A percentile compares a stretch with the other conserved stretches of the same genome.
Evolutionary conservation across 2,113 vertebrate genomes (phyloP).

Genomic region (Zosterops borbonicus): DNA sequence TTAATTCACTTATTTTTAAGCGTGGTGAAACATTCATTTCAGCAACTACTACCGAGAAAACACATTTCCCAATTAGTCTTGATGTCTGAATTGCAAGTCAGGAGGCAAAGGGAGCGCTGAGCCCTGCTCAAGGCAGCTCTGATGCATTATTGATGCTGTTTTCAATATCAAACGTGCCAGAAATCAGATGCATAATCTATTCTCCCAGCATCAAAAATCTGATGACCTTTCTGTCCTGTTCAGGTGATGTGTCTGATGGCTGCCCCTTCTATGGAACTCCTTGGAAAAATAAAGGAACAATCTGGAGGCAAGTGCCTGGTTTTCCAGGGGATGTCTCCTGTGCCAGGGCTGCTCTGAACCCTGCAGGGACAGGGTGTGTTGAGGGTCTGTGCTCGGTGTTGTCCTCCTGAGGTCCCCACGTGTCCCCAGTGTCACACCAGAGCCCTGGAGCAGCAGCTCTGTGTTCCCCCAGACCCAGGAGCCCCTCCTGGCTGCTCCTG

Average conservation of each 20-base stretch:
- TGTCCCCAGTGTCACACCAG: not conserved
- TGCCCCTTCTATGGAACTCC: not conserved
- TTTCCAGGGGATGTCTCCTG: not conserved
- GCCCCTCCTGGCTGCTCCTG: not conserved
- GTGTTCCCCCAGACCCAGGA: not conserved
- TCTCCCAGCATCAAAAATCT: not conserved
- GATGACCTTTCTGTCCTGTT: not conserved
- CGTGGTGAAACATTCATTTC: not conserved
- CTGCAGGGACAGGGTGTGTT: not conserved
- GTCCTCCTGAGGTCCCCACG: not conserved
- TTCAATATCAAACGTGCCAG: constrained; percentile 40
- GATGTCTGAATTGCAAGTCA: constrained; percentile 4
- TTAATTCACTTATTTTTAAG: not conserved
- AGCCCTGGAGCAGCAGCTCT: not conserved
- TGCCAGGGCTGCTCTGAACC: not conserved
- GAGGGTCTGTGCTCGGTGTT: not conserved
- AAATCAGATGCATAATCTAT: not conserved
- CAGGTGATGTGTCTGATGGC: not conserved
- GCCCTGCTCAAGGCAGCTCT: constrained; percentile 6
- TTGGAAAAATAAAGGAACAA: rapidly evolving
- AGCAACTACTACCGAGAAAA: not conserved
- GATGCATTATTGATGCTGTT: constrained; percentile 59
- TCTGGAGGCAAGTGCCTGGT: not conserved
- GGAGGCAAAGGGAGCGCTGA: not conserved
- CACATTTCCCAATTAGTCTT: constrained; percentile 40